These are phyloP conservation scores for Cecropterus lyciades DNA, from an alignment of 1,140 invertebrate species.

Conservation along the genomic window DNA sequence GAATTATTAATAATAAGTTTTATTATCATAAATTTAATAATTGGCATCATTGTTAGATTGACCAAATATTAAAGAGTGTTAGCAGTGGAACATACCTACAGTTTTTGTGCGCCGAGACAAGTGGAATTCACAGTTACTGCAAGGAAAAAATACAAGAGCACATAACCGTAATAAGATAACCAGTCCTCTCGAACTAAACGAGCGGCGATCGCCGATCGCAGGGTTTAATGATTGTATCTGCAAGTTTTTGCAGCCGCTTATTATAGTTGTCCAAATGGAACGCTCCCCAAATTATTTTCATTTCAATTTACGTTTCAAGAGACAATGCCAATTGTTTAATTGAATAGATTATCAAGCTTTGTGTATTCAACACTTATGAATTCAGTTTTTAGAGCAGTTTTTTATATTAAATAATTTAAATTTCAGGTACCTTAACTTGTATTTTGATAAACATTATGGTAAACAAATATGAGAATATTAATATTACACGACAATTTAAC, in stretches of 20 bases:
- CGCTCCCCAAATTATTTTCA: slow-evolving; percentile 30
- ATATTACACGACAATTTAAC: too few relatives aligned
- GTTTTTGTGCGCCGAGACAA: slow-evolving; percentile 22
- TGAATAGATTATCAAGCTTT: not conserved
- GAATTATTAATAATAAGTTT: too few relatives aligned
- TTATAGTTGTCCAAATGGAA: slow-evolving; percentile 13
- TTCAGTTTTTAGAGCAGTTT: too few relatives aligned
- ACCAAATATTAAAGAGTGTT: slow-evolving; percentile 9
- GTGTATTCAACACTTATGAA: too few relatives aligned
- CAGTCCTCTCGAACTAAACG: slow-evolving; percentile 13
- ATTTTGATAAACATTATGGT: too few relatives aligned
- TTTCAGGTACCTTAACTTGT: too few relatives aligned
- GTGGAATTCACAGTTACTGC: slow-evolving; percentile 27
- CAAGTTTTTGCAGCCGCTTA: slow-evolving; percentile 25
- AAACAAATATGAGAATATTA: too few relatives aligned
- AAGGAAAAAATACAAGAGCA: slow-evolving; percentile 18
- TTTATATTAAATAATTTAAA: too few relatives aligned
- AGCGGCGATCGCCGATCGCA: slow-evolving; percentile 14
- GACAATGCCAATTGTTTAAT: slow-evolving; percentile 20
- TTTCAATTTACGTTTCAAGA: slow-evolving; percentile 25
- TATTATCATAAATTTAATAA: too few relatives aligned
- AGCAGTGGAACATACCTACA: not conserved
- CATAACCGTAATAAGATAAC: slow-evolving; percentile 30
- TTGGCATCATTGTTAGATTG: too few relatives aligned
- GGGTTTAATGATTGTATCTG: slow-evolving; percentile 29